Conservation (phyloP, 2,888 invertebrate species). For the Clunio marinus region DNA sequence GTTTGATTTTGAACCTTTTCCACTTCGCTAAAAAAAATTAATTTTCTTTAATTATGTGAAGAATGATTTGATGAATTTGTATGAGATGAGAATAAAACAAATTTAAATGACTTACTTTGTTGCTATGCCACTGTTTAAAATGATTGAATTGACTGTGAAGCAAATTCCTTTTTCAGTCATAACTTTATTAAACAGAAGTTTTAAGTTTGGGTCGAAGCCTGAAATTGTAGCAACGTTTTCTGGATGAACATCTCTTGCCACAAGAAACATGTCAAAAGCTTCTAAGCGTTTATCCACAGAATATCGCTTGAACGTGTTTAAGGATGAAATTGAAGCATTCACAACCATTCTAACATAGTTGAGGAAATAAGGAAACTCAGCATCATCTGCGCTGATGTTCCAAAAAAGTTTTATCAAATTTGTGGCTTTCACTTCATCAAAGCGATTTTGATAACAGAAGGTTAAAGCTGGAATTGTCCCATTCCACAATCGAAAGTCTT, state of each 20-base stretch:
- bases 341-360: conserved; percentile 52
- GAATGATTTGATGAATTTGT: no score
- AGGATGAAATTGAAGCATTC: conserved; percentile 52
- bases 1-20: no score
- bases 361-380: conserved; percentile 52
- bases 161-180: conserved; percentile 66
- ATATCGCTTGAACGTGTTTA: conserved; percentile 49
- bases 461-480: conserved; percentile 49
- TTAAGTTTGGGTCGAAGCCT: conserved; percentile 42
- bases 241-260: conserved; percentile 45
- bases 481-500: conserved; percentile 48
- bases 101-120: not conserved
- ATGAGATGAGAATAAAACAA: no score
- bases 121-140: conserved; percentile 40
- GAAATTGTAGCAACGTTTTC: conserved; percentile 43
- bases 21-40: no score
- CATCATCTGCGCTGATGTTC: conserved; percentile 50
- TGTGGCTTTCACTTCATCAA: conserved; percentile 42
- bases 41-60: no score
- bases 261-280: conserved; percentile 50
- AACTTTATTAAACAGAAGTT: conserved; percentile 46
- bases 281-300: conserved; percentile 50
- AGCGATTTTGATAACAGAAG: conserved; percentile 48
- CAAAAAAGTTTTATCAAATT: conserved; percentile 45
- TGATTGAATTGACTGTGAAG: conserved; percentile 59